These are phyloP conservation scores for Dasypus novemcinctus DNA, from an alignment of 2,113 vertebrate genomes.

Conservation along the genomic window DNA sequence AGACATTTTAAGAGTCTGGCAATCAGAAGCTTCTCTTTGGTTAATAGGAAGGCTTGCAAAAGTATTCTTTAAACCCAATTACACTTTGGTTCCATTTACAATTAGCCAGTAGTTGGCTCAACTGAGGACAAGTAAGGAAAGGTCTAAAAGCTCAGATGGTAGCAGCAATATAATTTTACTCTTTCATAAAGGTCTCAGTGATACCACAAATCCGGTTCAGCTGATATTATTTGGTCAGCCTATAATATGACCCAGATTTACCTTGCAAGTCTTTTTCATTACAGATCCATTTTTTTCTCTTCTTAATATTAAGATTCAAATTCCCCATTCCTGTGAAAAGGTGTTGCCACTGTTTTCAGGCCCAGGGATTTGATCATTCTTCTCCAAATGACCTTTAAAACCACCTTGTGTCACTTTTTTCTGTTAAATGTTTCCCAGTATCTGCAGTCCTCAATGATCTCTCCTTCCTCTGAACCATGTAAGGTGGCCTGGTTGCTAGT, in stretches of 20 bases:
- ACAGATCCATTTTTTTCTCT: not conserved
- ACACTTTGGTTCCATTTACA: not conserved
- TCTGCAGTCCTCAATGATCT: not conserved
- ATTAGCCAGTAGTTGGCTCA: not conserved
- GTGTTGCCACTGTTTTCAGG: not conserved
- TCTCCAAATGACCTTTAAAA: not conserved
- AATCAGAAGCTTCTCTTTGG: not conserved
- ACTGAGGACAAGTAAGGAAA: not conserved
- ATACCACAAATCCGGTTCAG: not conserved
- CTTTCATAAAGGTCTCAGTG: not conserved
- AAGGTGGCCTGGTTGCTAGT: not conserved
- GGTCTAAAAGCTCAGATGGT: not conserved
- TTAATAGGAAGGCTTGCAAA: not conserved
- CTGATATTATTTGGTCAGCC: not conserved
- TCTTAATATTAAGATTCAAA: not conserved
- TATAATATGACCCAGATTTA: not conserved
- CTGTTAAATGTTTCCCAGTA: not conserved
- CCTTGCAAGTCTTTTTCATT: not conserved
- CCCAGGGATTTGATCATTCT: not conserved
- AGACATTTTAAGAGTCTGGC: not conserved
- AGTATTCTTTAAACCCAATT: not conserved
- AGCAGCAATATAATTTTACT: not conserved
- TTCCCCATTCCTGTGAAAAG: not conserved
- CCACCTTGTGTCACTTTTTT: not conserved
- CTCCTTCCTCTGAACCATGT: not conserved